Conservation (phyloP, 1,140 invertebrate genomes). For the Latrodectus geometricus region DNA sequence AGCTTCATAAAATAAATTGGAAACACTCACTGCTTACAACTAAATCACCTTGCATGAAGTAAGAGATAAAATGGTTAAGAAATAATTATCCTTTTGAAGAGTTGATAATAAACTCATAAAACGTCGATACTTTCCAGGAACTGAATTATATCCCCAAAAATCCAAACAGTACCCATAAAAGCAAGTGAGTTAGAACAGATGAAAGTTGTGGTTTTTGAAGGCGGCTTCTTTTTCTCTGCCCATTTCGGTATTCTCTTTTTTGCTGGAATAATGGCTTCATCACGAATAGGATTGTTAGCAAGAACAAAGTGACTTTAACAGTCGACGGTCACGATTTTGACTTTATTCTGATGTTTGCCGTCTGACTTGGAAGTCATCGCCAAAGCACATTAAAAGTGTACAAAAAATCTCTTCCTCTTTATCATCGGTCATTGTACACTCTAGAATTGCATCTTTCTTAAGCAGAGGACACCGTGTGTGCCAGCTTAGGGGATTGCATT, state of each 20-base stretch:
- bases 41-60: no score
- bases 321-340: conserved; percentile 30
- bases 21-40: no score
- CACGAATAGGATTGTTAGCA: conserved; percentile 43
- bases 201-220: not conserved
- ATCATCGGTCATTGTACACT: conserved; percentile 29
- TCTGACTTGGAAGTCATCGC: not conserved
- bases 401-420: not conserved
- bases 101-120: not conserved
- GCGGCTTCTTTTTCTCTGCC: conserved; percentile 1
- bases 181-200: conserved; percentile 9
- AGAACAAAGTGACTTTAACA: conserved; percentile 50
- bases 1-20: no score
- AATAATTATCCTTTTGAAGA: not conserved
- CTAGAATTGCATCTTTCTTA: not conserved
- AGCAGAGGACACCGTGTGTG: not conserved
- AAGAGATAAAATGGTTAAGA: no score
- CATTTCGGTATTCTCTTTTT: conserved; percentile 6
- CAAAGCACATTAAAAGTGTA: conserved; percentile 11
- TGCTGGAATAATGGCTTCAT: conserved; percentile 43
- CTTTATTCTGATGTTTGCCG: conserved; percentile 32
- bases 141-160: conserved; percentile 28
- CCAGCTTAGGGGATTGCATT: not conserved
- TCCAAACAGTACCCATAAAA: conserved; percentile 6
- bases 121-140: not conserved